Conservation (phyloP, 2,797 vertebrate species). For the Rhincodon typus region DNA sequence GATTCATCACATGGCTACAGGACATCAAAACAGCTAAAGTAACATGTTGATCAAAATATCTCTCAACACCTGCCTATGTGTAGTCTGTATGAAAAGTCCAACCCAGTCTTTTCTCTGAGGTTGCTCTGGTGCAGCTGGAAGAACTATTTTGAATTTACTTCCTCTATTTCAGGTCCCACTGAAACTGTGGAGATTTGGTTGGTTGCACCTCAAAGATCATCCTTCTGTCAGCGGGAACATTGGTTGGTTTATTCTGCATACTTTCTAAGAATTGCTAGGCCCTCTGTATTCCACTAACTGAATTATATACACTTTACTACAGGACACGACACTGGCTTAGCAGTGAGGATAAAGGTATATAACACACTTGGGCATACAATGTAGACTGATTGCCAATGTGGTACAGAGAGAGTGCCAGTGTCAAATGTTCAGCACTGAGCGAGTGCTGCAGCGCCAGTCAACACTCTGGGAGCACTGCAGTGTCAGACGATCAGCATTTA, state of each 20-base stretch:
- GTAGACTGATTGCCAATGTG: background rate
- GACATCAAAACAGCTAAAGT: background rate
- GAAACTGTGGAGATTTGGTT: background rate
- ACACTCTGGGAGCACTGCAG: too few relatives aligned
- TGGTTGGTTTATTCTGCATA: background rate
- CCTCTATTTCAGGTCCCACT: background rate
- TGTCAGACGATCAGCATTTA: too few relatives aligned
- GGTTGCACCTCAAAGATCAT: background rate
- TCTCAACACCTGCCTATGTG: background rate
- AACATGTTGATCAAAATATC: background rate
- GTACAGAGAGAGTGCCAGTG: background rate
- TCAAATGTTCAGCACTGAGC: background rate
- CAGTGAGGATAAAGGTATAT: background rate
- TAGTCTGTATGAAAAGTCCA: background rate
- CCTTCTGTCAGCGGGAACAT: background rate
- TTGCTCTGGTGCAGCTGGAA: background rate
- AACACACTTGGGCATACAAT: background rate
- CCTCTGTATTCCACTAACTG: background rate
- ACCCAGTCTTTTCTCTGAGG: background rate
- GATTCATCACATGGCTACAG: too few relatives aligned
- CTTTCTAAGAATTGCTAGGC: background rate
- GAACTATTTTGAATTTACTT: too few relatives aligned
- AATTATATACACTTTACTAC: background rate
- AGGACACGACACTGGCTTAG: background rate
- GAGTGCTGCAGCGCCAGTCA: too few relatives aligned